Conservation (phyloP, 2,888 invertebrate genomes). For the Penaeus monodon region DNA sequence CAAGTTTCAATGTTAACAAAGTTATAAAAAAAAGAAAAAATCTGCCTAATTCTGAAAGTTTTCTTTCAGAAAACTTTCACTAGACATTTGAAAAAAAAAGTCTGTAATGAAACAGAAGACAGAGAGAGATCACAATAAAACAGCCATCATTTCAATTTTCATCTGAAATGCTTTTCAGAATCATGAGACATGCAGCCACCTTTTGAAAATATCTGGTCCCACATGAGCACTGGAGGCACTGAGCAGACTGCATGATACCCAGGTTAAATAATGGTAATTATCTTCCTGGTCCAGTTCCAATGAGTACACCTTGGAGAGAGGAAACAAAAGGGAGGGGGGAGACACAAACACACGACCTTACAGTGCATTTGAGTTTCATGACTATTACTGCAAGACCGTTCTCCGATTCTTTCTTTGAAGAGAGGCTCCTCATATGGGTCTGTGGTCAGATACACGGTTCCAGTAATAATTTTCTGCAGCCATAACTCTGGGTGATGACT, state of each 20-base stretch:
- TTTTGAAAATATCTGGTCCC: slow-evolving; percentile 56
- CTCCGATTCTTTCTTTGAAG: slow-evolving; percentile 18
- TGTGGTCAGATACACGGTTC: slow-evolving; percentile 51
- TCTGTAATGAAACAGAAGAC: slow-evolving; percentile 27
- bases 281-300: not conserved
- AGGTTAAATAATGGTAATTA: not conserved
- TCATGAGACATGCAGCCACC: slow-evolving; percentile 41
- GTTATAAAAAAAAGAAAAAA: slow-evolving; percentile 29
- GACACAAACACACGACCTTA: slow-evolving; percentile 6
- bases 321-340: too few species aligned
- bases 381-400: slow-evolving; percentile 46
- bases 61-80: slow-evolving; percentile 54
- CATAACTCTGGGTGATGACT: slow-evolving; percentile 62
- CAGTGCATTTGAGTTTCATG: slow-evolving; percentile 31
- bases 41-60: slow-evolving; percentile 51
- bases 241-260: slow-evolving; percentile 30
- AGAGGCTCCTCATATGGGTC: slow-evolving; percentile 34
- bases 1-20: slow-evolving; percentile 39
- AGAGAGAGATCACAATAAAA: slow-evolving; percentile 55
- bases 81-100: slow-evolving; percentile 38
- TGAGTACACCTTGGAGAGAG: too few species aligned
- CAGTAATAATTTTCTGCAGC: slow-evolving; percentile 55
- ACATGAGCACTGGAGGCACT: slow-evolving; percentile 59
- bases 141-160: slow-evolving; percentile 50
- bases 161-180: slow-evolving; percentile 39